phyloP scores from a whole-genome alignment of 2,113 vertebrate genomes.

The Varanus komodoensis region DNA sequence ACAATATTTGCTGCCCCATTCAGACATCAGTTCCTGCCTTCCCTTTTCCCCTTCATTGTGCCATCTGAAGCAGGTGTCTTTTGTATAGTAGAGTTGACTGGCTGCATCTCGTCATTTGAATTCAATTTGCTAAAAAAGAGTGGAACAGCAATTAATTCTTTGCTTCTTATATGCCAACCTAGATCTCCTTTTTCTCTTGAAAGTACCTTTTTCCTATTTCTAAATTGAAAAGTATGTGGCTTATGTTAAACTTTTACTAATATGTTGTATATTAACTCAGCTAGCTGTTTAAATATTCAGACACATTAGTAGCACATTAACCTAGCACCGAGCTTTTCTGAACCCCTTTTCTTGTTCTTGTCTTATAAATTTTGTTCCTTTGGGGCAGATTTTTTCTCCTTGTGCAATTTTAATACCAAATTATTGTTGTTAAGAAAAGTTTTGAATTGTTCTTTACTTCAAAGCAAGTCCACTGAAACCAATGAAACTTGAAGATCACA shows the following conservation, averaged over 20 bases:
- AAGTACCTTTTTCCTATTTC: background rate
- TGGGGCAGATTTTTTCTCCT: background rate
- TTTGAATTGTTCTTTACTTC: background rate
- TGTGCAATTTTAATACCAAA: background rate
- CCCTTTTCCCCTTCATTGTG: background rate
- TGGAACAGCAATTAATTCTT: background rate
- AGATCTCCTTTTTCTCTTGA: background rate
- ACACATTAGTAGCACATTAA: background rate
- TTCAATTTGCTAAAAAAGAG: background rate
- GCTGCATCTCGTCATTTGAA: background rate
- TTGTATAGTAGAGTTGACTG: background rate
- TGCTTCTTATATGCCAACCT: background rate
- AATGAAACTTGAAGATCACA: background rate
- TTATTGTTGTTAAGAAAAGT: background rate
- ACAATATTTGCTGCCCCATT: background rate
- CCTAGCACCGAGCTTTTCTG: background rate
- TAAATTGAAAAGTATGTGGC: background rate
- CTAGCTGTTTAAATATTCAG: background rate
- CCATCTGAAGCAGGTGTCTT: background rate
- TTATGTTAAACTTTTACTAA: background rate
- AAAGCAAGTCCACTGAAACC: background rate
- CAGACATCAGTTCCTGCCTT: background rate
- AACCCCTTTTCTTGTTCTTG: background rate
- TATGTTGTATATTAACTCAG: conserved; percentile 21
- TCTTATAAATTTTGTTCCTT: background rate